Base-by-base conservation (phyloP, 2,888 invertebrate species). In the Lepidonotus clava region DNA sequence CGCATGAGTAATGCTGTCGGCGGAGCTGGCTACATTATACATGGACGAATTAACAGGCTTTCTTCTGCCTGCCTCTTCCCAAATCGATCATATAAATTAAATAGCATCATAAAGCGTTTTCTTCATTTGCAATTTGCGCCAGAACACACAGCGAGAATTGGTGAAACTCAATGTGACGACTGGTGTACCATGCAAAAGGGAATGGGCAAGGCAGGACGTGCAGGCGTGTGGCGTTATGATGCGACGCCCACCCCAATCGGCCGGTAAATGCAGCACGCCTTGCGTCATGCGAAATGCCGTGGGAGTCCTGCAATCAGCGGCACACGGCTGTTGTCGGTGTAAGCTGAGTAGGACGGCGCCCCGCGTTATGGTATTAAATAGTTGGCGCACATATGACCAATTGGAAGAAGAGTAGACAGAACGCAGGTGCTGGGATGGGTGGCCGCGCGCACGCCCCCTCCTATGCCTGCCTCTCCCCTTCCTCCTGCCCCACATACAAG, bases 321-420 rank as follows among this genome's bases (percentile, higher is more conserved):
- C 71, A 36, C 36, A 21, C 71, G 34, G 71, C 34, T 18, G 38
- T 18, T 14, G 36, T 11, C 28, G 61, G 11, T 14, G 71, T 36
- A 71, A 71, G 71, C 71, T 38, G 71, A 71, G 14, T 38, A 11
- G 14, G 21, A 34, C 71, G 18, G 36, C n/a, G 36, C 14, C 18
- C 36, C 24, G 36, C 71, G 71, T 71, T 71, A 71, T 38, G 71
- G 71, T 34, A 71, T 71, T 71, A 71, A 71, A 71, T 71, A 71
- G n/a, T n/a, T n/a, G n/a, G n/a, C n/a, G n/a, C n/a, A n/a, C n/a
- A n/a, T n/a, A 71, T 71, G 36, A 36, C 71, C 61, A 61, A 34
- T 34, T 32, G 36, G 71, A 24, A 32, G 71, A 11, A 11, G n/a
- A 1, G 61, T 61, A 38, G 36, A 71, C 8, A 18, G 71, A 24